Percentiles rank a stretch among this genome's conserved stretches.
Evolutionary conservation across 2,888 invertebrate genomes (phyloP).

Genomic region (Volucella bombylans): DNA sequence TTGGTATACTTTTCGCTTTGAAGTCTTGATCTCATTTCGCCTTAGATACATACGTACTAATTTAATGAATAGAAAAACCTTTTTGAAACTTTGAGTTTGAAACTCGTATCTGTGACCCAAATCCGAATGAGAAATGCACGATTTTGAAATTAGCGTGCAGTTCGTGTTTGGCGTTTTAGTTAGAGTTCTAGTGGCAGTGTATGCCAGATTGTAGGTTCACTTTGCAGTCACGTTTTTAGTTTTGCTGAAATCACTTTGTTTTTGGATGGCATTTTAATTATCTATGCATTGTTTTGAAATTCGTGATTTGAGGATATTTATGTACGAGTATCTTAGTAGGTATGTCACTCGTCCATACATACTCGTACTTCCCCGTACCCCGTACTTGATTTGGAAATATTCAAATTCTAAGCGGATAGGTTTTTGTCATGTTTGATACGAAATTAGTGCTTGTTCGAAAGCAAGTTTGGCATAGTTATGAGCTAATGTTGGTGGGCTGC

Average conservation of each 20-base stretch:
- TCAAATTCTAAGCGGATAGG: too few relatives aligned
- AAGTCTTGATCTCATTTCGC: neutral
- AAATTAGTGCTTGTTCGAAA: too few relatives aligned
- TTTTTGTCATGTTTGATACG: too few relatives aligned
- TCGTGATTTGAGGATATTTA: slow-evolving; percentile 55
- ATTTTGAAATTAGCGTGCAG: slow-evolving; percentile 50
- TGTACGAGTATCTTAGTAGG: neutral
- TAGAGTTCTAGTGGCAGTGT: neutral
- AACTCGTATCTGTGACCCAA: slow-evolving; percentile 27
- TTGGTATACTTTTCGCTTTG: slow-evolving; percentile 1
- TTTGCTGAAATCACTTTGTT: neutral
- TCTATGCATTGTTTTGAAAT: slow-evolving; percentile 49
- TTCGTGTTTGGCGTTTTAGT: slow-evolving; percentile 32
- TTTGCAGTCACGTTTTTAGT: slow-evolving; percentile 64
- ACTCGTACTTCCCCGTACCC: too few relatives aligned
- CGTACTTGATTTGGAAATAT: too few relatives aligned
- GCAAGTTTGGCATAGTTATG: too few relatives aligned
- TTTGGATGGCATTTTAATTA: slow-evolving; percentile 57
- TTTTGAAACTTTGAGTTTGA: too few relatives aligned
- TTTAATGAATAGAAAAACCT: too few relatives aligned
- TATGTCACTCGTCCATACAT: too few relatives aligned
- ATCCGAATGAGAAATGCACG: slow-evolving; percentile 49
- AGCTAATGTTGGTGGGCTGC: too few relatives aligned
- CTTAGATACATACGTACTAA: slow-evolving; percentile 12
- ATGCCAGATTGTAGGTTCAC: slow-evolving; percentile 25